Evolutionary conservation across 2,888 invertebrate species (phyloP).

Genomic region (Chrysolina haemoptera): DNA sequence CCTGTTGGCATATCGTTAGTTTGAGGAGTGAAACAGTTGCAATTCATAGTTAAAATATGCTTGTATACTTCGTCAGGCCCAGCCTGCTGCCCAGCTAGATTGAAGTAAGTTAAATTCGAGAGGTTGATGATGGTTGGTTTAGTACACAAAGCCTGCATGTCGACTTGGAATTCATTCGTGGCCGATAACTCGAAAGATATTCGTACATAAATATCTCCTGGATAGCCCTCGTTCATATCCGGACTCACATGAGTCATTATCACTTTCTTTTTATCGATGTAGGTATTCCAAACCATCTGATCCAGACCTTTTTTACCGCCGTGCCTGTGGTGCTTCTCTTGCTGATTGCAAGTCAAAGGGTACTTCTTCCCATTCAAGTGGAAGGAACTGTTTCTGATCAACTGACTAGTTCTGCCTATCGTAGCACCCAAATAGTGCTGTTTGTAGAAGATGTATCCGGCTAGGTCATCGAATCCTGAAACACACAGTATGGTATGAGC

Average conservation of each 20-base stretch:
- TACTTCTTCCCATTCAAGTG: conserved; percentile 77
- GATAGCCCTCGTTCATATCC: conserved; percentile 89
- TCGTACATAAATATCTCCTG: conserved; percentile 82
- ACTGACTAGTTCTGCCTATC: conserved; percentile 87
- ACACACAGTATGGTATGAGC: neutral
- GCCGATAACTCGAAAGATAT: conserved; percentile 81
- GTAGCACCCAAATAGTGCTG: conserved; percentile 87
- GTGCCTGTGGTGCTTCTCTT: conserved; percentile 79
- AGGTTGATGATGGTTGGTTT: conserved; percentile 88
- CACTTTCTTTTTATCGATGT: conserved; percentile 75
- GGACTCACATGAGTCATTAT: conserved; percentile 82
- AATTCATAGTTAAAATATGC: conserved; percentile 82
- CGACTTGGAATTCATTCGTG: conserved; percentile 81
- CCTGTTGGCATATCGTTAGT: conserved; percentile 82
- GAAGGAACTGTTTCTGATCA: conserved; percentile 81
- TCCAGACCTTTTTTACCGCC: conserved; percentile 77
- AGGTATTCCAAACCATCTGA: conserved; percentile 65
- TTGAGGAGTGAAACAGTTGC: conserved; percentile 81
- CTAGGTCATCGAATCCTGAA: conserved; percentile 78
- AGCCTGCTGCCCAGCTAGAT: conserved; percentile 88
- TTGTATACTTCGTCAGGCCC: conserved; percentile 77
- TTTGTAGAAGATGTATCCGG: conserved; percentile 73
- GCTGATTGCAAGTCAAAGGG: conserved; percentile 78
- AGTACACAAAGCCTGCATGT: conserved; percentile 82
- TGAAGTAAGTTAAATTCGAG: conserved; percentile 90